phyloP scores from a whole-genome alignment of 2,888 invertebrate genomes.

The Calameuta idolon region DNA sequence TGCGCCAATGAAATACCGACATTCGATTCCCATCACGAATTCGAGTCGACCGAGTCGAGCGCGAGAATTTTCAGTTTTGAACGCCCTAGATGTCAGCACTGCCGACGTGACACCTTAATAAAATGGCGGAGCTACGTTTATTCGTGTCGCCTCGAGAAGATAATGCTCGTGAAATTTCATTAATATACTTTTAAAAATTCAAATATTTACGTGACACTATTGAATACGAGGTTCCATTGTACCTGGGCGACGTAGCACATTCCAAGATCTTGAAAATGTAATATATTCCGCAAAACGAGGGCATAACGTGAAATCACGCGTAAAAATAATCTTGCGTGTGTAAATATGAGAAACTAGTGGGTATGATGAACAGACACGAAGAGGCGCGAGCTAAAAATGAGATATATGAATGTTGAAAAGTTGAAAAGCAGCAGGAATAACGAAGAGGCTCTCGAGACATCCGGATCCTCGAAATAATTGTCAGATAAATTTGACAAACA shows the following conservation, averaged over 20 bases:
- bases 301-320: constrained; percentile 12
- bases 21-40: background rate
- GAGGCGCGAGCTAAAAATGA: background rate
- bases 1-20: background rate
- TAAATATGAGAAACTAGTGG: background rate
- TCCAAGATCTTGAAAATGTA: background rate
- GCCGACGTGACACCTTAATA: background rate
- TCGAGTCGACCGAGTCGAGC: background rate
- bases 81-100: background rate
- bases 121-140: background rate
- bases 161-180: background rate
- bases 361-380: background rate
- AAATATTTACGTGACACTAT: background rate
- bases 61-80: background rate
- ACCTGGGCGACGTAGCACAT: background rate
- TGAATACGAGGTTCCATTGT: background rate
- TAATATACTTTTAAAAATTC: background rate
- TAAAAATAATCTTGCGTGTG: constrained; percentile 14
- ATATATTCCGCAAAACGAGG: background rate
- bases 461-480: background rate
- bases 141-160: background rate
- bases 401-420: background rate
- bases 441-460: background rate
- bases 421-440: background rate
- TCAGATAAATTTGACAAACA: background rate